A percentile compares a stretch with the other conserved stretches of the same genome.
phyloP scores from a whole-genome alignment of 2,113 vertebrate genomes.

The Phodopus roborovskii region DNA sequence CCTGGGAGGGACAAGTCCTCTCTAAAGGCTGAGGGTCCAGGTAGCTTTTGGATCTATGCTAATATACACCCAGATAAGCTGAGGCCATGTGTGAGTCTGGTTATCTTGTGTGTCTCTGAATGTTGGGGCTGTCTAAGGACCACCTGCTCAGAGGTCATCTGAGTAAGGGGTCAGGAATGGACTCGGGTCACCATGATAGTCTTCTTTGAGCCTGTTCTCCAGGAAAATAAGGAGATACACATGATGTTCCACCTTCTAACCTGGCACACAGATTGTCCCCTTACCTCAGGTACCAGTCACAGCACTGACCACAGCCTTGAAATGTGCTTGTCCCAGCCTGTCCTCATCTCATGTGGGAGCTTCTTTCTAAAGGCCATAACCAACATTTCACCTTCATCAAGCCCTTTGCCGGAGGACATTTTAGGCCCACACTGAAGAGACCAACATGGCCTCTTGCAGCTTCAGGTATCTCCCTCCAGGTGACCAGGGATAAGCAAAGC shows the following conservation, averaged over 20 bases:
- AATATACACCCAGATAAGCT: background rate
- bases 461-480: background rate
- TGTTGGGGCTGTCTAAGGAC: background rate
- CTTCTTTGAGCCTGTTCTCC: background rate
- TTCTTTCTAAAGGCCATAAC: background rate
- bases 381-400: background rate
- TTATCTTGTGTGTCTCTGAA: background rate
- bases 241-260: background rate
- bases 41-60: background rate
- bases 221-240: background rate
- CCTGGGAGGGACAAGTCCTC: background rate
- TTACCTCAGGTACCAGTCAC: background rate
- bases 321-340: background rate
- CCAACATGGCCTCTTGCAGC: background rate
- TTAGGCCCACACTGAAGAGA: background rate
- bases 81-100: background rate
- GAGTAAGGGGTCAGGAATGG: background rate
- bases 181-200: background rate
- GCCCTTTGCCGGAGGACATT: background rate
- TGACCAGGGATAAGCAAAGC: too few species aligned
- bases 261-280: background rate
- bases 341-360: background rate
- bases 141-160: background rate
- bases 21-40: background rate
- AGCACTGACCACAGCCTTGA: background rate